Evolutionary conservation across 2,113 vertebrate genomes (phyloP).

Genomic region (Rhabdornis inornatus): DNA sequence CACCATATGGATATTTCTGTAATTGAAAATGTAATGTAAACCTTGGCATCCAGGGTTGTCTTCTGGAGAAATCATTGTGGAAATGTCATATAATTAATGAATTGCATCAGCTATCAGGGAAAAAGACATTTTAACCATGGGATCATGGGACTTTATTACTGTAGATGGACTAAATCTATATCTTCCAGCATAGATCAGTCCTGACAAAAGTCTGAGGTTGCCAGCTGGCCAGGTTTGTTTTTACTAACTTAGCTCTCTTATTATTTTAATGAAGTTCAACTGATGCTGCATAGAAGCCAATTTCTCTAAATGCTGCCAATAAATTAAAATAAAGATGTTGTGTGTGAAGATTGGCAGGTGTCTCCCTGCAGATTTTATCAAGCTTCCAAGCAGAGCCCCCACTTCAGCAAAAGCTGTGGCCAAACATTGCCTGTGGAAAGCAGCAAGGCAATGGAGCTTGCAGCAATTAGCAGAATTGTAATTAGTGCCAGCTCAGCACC

Average conservation of each 20-base stretch:
- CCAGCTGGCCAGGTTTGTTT: slow-evolving; percentile 58
- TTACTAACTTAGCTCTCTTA: slow-evolving; percentile 41
- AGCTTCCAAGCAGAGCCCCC: background rate
- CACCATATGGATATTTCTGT: slow-evolving; percentile 47
- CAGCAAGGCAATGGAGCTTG: background rate
- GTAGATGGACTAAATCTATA: slow-evolving; percentile 46
- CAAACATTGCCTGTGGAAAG: background rate
- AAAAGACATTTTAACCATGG: slow-evolving; percentile 51
- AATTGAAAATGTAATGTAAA: slow-evolving; percentile 63
- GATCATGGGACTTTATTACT: slow-evolving; percentile 55
- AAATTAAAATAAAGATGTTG: slow-evolving; percentile 45
- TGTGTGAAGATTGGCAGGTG: slow-evolving; percentile 42
- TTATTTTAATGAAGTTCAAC: slow-evolving; percentile 63
- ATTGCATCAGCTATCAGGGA: slow-evolving; percentile 28
- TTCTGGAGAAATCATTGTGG: slow-evolving; percentile 41
- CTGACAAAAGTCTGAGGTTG: slow-evolving; percentile 54
- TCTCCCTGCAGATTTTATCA: slow-evolving; percentile 3
- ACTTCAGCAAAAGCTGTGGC: background rate
- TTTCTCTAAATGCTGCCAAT: slow-evolving; percentile 24
- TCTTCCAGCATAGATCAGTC: slow-evolving; percentile 48
- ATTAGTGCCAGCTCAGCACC: slow-evolving; percentile 35
- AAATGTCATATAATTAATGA: slow-evolving; percentile 61
- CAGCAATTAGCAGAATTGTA: slow-evolving; percentile 23
- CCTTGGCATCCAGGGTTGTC: slow-evolving; percentile 22
- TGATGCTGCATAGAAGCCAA: slow-evolving; percentile 47